phyloP scores from a whole-genome alignment of 2,797 vertebrate genomes.

The Peromyscus eremicus region DNA sequence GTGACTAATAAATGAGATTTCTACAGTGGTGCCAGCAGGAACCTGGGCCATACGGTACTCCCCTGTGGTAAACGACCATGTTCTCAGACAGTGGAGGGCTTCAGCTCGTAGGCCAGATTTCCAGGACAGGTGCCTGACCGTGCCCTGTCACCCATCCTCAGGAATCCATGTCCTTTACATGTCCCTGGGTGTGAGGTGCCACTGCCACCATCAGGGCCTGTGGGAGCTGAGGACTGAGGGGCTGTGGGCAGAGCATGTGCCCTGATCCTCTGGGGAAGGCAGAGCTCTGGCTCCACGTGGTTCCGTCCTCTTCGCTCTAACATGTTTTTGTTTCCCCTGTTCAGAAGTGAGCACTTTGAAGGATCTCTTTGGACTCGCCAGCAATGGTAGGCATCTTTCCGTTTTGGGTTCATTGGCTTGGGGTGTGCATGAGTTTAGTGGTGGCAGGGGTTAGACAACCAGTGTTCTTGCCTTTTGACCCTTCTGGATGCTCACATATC shows the following conservation, averaged over 20 bases:
- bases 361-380: conserved; percentile 97
- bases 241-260: background rate
- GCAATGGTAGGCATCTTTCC: conserved; percentile 91
- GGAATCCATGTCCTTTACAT: background rate
- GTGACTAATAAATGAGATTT: background rate
- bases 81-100: background rate
- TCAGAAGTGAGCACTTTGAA: conserved; percentile 98
- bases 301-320: conserved; percentile 55
- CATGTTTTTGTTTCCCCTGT: conserved; percentile 83
- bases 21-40: background rate
- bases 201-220: background rate
- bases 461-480: background rate
- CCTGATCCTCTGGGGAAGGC: background rate
- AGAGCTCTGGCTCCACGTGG: background rate
- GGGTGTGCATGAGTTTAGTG: background rate
- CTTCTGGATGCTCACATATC: conserved; percentile 68
- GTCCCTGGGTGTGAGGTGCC: background rate
- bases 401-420: conserved; percentile 1
- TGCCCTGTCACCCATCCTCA: accelerated
- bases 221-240: background rate
- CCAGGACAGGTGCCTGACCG: background rate
- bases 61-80: background rate
- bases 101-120: background rate
- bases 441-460: background rate
- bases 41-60: background rate